Evolutionary conservation across 37 sponge, comb jelly and placozoan genomes (phyloP), one percentile per base, ranked within the genome.

Genomic region (Beroe forskalii): DNA sequence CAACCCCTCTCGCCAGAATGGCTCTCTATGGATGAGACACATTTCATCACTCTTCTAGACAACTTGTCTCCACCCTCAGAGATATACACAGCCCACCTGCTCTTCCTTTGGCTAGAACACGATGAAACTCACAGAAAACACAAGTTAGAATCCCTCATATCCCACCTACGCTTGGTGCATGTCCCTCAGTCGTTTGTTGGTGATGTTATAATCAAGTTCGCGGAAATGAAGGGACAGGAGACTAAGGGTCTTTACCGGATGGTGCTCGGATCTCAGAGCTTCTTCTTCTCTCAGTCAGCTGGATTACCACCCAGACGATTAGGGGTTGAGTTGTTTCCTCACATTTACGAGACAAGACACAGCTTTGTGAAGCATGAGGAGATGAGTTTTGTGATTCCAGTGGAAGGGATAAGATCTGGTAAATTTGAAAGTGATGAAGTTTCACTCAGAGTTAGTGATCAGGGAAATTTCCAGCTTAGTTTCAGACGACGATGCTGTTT

Each of bases 111-210:
- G 72, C 72, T 69, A 20, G 72, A 69, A 33, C 38, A 69, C 72
- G 38, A 69, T 69, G 33, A 32, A 32, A 2, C 27, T 4, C 36
- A 36, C 17, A 27, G 72, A 1, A 80, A 80, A 23, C 37, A 38
- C 28, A 80, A 80, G 86, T 27, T 80, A 28, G 55, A 41, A 22
- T 23, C 86, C 86, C 37, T 80, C 55, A 80, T 80, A 25, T 41
- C 55, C 8, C 37, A 44, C 4, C 55, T 80, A 8, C 44, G 86
- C 1, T 24, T 80, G 43, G 72, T 69, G 1, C 27, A 69, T 17
- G 33, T 69, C 6, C 72, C 72, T 2, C 72, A 69, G 32, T 69
- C 72, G 1, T 69, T 69, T 32, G 32, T 69, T 32, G 14, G 14
- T 32, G 72, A 69, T 36, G 72, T 69, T 2, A 69, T 69, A 3